These are phyloP conservation scores for Drosophila gaucha DNA, from an alignment of 2,888 invertebrate species.

Conservation along the genomic window DNA sequence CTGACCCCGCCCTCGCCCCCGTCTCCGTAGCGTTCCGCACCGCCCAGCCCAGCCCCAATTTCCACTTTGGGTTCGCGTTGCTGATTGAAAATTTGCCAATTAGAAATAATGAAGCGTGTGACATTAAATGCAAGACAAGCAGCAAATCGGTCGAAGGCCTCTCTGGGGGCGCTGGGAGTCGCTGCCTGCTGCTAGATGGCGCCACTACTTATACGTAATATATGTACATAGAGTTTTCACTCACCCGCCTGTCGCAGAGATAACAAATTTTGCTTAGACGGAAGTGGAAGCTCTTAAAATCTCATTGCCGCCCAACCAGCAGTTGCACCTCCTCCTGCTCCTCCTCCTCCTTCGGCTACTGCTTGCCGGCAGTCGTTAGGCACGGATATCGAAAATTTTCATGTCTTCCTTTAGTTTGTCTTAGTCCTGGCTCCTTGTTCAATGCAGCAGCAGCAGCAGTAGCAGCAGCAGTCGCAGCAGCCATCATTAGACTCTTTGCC, in stretches of 20 bases:
- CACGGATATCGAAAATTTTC: conserved; percentile 79
- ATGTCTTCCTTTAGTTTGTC: conserved; percentile 81
- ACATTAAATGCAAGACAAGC: conserved; percentile 80
- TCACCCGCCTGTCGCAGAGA: conserved; percentile 55
- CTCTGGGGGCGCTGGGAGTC: neutral
- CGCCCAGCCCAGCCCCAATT: conserved; percentile 1
- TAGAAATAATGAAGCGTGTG: conserved; percentile 80
- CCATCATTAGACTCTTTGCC: conserved; percentile 61
- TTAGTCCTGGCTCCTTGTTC: conserved; percentile 53
- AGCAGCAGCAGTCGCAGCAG: conserved; percentile 9
- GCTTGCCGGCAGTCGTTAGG: conserved; percentile 68
- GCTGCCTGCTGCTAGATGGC: conserved; percentile 15
- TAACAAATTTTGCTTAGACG: conserved; percentile 76
- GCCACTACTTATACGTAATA: conserved; percentile 45
- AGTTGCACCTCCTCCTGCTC: neutral
- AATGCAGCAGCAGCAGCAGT: conserved; percentile 31
- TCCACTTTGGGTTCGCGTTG: conserved; percentile 32
- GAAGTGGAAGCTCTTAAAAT: conserved; percentile 80
- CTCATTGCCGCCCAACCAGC: conserved; percentile 64
- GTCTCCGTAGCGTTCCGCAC: neutral
- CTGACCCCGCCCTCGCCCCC: neutral
- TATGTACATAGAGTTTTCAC: conserved; percentile 35
- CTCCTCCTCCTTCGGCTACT: neutral
- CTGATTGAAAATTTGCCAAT: conserved; percentile 80
- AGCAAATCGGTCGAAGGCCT: conserved; percentile 68